These are phyloP conservation scores for Drosophila sturtevanti DNA, from an alignment of 1,140 invertebrate genomes.

Conservation along the genomic window DNA sequence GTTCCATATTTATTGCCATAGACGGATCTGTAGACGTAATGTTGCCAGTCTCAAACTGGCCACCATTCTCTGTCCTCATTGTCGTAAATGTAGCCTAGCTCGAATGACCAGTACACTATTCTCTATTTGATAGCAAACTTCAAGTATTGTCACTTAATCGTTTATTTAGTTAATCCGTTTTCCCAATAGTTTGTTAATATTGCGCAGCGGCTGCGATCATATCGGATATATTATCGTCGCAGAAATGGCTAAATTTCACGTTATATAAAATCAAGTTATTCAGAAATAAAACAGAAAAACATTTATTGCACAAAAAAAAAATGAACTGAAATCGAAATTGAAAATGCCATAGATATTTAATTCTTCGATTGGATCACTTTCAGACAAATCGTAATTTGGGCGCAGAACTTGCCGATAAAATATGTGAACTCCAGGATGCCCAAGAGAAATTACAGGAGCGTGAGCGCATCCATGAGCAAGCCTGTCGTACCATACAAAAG, in stretches of 20 bases:
- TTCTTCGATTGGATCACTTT: slow-evolving; percentile 20
- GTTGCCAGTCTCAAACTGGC: background rate
- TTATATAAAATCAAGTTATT: slow-evolving; percentile 4
- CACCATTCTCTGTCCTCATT: slow-evolving; percentile 17
- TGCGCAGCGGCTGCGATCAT: slow-evolving; percentile 2
- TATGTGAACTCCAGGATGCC: slow-evolving; percentile 65
- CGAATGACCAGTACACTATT: slow-evolving; percentile 4
- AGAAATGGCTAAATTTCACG: slow-evolving; percentile 33
- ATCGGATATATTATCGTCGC: background rate
- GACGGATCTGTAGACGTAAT: background rate
- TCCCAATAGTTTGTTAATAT: slow-evolving; percentile 21
- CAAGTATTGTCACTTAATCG: slow-evolving; percentile 11
- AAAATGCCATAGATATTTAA: background rate
- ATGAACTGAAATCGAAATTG: background rate
- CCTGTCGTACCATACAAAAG: slow-evolving; percentile 73
- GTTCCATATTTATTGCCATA: background rate
- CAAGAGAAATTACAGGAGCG: slow-evolving; percentile 65
- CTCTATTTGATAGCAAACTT: slow-evolving; percentile 1
- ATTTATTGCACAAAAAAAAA: background rate
- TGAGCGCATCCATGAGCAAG: slow-evolving; percentile 64
- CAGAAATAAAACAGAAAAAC: background rate
- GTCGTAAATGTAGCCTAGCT: slow-evolving; percentile 22
- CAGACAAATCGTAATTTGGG: slow-evolving; percentile 37
- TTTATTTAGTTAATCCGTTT: slow-evolving; percentile 36
- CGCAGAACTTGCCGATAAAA: slow-evolving; percentile 64